A percentile compares a stretch with the other conserved stretches of the same genome.
These are phyloP conservation scores for Arrhamphus sclerolepis DNA, from an alignment of 2,797 vertebrate species.

Conservation along the genomic window DNA sequence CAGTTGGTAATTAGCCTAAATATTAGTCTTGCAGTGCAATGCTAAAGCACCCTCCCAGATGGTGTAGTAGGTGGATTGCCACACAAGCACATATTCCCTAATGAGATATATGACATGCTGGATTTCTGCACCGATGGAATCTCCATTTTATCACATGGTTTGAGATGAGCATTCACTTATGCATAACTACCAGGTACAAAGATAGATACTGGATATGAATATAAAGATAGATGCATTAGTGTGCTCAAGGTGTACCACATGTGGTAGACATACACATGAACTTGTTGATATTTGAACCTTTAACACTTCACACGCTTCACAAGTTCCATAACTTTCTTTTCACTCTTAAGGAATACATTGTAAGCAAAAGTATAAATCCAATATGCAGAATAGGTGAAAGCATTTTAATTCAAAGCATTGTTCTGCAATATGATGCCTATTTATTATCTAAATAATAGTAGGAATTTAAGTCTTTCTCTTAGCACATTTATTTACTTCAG, in stretches of 20 bases:
- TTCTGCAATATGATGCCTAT: conserved; percentile 11
- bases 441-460: conserved; percentile 28
- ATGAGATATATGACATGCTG: conserved; percentile 68
- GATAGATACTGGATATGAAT: conserved; percentile 26
- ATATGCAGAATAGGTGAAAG: not conserved
- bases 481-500: conserved; percentile 53
- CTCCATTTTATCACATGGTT: conserved; percentile 40
- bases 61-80: conserved; percentile 59
- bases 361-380: conserved; percentile 8
- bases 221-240: conserved; percentile 20
- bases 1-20: conserved; percentile 79
- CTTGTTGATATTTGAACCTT: conserved; percentile 1
- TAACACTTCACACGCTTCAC: conserved; percentile 1
- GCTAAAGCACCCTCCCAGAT: conserved; percentile 74
- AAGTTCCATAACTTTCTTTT: not conserved
- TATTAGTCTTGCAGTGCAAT: conserved; percentile 71
- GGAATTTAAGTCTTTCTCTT: conserved; percentile 24
- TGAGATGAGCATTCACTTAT: conserved; percentile 29
- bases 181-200: conserved; percentile 22
- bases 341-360: not conserved
- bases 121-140: conserved; percentile 43
- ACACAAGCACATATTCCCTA: conserved; percentile 62
- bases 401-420: conserved; percentile 7
- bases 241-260: not conserved
- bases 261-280: not conserved